A percentile compares a stretch with the other conserved stretches of the same genome.
Evolutionary conservation across 2,113 vertebrate genomes (phyloP).

Genomic region (Charina bottae): DNA sequence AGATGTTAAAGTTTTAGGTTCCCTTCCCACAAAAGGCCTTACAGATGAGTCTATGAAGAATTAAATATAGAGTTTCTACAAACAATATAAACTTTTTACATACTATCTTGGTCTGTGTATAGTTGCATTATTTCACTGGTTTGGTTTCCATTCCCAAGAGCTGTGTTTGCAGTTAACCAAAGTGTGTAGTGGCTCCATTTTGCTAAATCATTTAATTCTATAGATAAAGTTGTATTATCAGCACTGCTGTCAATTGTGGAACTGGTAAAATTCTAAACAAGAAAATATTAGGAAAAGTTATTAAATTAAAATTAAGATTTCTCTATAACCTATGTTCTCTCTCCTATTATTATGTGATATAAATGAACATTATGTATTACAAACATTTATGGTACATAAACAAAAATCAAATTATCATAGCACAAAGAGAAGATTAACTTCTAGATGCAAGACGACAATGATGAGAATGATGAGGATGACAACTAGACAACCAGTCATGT

Average conservation of each 20-base stretch:
- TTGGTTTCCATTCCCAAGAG: conserved; percentile 79
- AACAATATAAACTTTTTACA: conserved; percentile 60
- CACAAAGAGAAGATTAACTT: neutral
- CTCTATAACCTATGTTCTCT: neutral
- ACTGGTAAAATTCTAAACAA: conserved; percentile 76
- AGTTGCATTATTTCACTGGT: conserved; percentile 76
- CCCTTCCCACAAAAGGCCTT: neutral
- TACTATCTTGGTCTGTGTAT: conserved; percentile 82
- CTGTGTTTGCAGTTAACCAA: conserved; percentile 80
- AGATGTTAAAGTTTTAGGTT: neutral
- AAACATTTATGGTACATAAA: neutral
- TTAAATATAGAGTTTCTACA: neutral
- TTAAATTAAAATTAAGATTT: conserved; percentile 13
- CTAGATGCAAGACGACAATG: neutral
- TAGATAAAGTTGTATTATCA: conserved; percentile 60
- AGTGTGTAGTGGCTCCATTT: conserved; percentile 79
- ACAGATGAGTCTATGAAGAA: neutral
- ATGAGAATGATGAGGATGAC: neutral
- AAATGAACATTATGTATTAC: neutral
- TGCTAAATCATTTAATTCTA: conserved; percentile 73
- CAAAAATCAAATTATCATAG: neutral
- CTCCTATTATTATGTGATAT: neutral
- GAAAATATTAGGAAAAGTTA: conserved; percentile 3
- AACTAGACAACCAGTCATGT: neutral
- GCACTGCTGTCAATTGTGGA: conserved; percentile 55